These are phyloP conservation scores for Sweltsa coloradensis DNA, from an alignment of 1,140 invertebrate species.

Conservation along the genomic window DNA sequence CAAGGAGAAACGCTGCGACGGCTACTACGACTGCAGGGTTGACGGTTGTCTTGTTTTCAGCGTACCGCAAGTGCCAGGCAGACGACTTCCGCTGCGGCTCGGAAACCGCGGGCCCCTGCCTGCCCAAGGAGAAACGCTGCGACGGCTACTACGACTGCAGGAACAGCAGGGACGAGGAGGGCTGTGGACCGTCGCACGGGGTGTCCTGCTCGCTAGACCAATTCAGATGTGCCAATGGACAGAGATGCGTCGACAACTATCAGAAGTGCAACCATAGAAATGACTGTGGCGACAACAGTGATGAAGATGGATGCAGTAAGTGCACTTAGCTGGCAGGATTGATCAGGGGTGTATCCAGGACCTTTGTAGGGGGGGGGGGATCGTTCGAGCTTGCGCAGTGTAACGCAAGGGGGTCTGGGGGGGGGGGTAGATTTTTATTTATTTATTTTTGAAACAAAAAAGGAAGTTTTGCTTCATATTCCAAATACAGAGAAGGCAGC, in stretches of 20 bases:
- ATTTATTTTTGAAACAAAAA: background rate
- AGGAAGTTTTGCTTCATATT: too few relatives aligned
- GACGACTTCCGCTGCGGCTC: conserved; percentile 67
- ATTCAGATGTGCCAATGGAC: conserved; percentile 73
- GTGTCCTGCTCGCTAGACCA: conserved; percentile 70
- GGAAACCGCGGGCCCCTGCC: conserved; percentile 52
- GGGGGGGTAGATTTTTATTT: too few relatives aligned
- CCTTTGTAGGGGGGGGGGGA: too few relatives aligned
- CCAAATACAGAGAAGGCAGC: too few relatives aligned
- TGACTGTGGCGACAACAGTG: conserved; percentile 81
- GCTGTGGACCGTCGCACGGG: conserved; percentile 44
- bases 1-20: conserved; percentile 78
- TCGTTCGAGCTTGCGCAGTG: too few relatives aligned
- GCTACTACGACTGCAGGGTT: conserved; percentile 61
- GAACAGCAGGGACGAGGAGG: conserved; percentile 73
- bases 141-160: conserved; percentile 83
- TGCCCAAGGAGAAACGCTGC: conserved; percentile 76
- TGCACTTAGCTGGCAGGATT: too few relatives aligned
- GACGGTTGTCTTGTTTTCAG: conserved; percentile 36
- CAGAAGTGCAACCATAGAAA: conserved; percentile 80
- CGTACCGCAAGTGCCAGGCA: conserved; percentile 69
- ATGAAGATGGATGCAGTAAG: conserved; percentile 76
- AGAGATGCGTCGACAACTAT: conserved; percentile 67
- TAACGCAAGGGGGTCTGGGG: too few relatives aligned
- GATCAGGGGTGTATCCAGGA: too few relatives aligned